Percentiles rank a stretch among this genome's conserved stretches.
Conservation (phyloP, 2,888 invertebrate genomes). For the Encarsia formosa region DNA sequence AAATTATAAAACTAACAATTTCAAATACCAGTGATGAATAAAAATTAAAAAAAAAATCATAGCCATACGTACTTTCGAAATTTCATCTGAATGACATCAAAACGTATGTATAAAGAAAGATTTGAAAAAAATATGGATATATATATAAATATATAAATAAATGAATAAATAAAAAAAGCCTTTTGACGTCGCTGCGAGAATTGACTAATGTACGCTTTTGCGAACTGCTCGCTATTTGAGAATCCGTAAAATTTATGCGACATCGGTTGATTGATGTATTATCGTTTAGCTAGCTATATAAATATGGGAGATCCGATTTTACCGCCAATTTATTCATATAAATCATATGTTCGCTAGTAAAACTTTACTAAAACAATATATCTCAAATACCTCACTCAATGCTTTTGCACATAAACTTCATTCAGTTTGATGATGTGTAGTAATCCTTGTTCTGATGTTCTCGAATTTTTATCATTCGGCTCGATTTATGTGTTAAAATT, state of each 20-base stretch:
- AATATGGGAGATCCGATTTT: conserved; percentile 20
- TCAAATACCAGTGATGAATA: too few species aligned
- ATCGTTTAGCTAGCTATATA: conserved; percentile 35
- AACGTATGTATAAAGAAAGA: conserved; percentile 1
- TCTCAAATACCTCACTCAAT: too few species aligned
- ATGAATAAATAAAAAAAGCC: conserved; percentile 20
- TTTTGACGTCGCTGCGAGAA: conserved; percentile 27
- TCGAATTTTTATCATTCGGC: conserved; percentile 17
- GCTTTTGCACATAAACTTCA: too few species aligned
- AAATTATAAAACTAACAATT: too few species aligned
- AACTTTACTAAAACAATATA: too few species aligned
- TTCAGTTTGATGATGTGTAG: too few species aligned
- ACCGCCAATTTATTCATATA: background rate
- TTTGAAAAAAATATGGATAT: conserved; percentile 27
- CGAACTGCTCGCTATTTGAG: conserved; percentile 22
- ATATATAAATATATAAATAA: conserved; percentile 11
- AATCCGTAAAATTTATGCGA: conserved; percentile 31
- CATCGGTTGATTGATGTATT: conserved; percentile 36
- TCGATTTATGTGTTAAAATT: conserved; percentile 21
- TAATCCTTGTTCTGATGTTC: too few species aligned
- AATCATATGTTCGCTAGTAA: too few species aligned
- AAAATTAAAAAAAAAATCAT: too few species aligned
- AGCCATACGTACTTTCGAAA: conserved; percentile 25
- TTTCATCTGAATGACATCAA: conserved; percentile 15
- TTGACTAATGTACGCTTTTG: conserved; percentile 28